phyloP scores from a whole-genome alignment of 2,797 vertebrate species.

The Intellagama lesueurii region DNA sequence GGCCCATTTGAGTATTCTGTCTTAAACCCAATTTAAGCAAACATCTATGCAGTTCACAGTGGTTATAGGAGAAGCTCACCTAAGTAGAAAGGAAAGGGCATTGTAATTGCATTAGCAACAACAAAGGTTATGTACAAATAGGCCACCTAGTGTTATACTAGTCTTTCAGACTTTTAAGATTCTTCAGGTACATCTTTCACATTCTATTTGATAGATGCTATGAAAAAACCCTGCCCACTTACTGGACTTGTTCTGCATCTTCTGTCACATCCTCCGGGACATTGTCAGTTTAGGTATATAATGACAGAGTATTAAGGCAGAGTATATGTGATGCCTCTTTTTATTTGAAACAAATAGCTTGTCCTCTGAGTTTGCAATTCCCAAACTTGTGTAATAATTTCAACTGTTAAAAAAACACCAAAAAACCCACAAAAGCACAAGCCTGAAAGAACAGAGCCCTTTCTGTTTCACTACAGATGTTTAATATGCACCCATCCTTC shows the following conservation, averaged over 20 bases:
- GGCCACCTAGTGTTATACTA: slow-evolving; percentile 4
- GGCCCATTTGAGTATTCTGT: slow-evolving; percentile 4
- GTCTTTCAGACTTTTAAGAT: slow-evolving; percentile 6
- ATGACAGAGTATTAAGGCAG: no score
- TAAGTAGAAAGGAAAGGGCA: slow-evolving; percentile 12
- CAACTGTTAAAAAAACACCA: neutral
- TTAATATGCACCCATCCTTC: slow-evolving; percentile 45
- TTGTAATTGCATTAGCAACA: neutral
- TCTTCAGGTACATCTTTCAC: slow-evolving; percentile 11
- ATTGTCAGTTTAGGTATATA: neutral
- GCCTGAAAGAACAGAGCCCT: neutral
- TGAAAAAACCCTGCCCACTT: neutral
- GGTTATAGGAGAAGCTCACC: slow-evolving; percentile 4
- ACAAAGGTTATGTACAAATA: neutral
- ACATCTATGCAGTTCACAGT: neutral
- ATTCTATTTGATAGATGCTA: slow-evolving; percentile 25
- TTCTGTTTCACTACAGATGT: slow-evolving; percentile 40
- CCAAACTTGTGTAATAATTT: slow-evolving; percentile 21
- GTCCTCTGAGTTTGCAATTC: slow-evolving; percentile 17
- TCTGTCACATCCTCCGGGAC: slow-evolving; percentile 1
- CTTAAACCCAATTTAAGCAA: neutral
- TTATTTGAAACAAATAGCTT: neutral
- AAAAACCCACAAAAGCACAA: no score
- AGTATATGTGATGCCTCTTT: neutral
- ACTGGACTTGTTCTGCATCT: neutral